Conservation (phyloP, 2,888 invertebrate species). For the Himalopsyche anomala region DNA sequence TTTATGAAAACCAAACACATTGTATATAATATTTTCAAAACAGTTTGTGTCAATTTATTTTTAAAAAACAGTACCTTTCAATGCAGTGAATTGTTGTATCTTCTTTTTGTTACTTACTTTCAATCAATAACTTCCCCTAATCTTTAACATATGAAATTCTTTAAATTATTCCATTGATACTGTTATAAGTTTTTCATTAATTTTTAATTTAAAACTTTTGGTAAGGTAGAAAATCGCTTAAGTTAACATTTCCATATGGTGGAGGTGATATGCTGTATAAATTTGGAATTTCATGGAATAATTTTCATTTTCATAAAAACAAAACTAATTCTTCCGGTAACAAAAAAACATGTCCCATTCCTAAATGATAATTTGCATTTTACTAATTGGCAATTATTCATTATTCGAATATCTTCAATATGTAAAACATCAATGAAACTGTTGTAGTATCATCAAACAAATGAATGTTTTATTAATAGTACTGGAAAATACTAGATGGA, state of each 20-base stretch:
- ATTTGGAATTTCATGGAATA: slow-evolving; percentile 33
- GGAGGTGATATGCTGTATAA: background rate
- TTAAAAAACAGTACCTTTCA: background rate
- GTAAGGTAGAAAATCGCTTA: background rate
- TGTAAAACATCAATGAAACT: no score
- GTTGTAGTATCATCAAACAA: no score
- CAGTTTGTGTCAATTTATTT: no score
- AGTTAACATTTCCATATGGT: background rate
- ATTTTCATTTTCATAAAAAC: slow-evolving; percentile 37
- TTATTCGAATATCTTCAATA: background rate
- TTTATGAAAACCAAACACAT: background rate
- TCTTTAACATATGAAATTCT: slow-evolving; percentile 1
- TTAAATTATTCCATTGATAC: slow-evolving; percentile 10
- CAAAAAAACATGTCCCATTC: background rate
- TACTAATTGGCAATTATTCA: slow-evolving; percentile 36
- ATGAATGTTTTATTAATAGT: no score
- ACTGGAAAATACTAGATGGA: no score
- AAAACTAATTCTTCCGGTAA: slow-evolving; percentile 6
- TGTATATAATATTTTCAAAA: background rate
- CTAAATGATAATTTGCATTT: slow-evolving; percentile 36
- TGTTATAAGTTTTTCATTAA: background rate
- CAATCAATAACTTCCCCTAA: background rate
- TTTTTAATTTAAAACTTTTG: background rate
- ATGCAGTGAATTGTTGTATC: background rate
- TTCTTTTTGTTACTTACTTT: background rate